Percentiles rank a stretch among this genome's conserved stretches.
These are phyloP conservation scores for Oikopleura albicans DNA, from an alignment of 23 tunicate species.

Conservation along the genomic window DNA sequence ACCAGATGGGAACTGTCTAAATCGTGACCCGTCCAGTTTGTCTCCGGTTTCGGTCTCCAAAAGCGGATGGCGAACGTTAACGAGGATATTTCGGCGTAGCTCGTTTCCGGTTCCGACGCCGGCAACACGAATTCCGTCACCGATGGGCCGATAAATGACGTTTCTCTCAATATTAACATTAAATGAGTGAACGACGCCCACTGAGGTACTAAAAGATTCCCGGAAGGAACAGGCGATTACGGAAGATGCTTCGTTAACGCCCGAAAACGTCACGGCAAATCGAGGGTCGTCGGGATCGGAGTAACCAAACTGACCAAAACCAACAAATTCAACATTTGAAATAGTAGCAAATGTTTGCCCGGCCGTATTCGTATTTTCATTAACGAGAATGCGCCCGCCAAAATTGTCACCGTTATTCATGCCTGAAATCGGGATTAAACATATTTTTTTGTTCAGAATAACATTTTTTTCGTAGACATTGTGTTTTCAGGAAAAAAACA, in stretches of 20 bases:
- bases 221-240: constrained; percentile 35
- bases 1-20: neutral
- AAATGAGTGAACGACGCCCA: constrained; percentile 29
- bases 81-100: neutral
- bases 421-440: too few relatives aligned
- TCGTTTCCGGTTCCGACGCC: neutral
- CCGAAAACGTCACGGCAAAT: constrained; percentile 32
- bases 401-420: neutral
- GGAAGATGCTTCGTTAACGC: constrained; percentile 15
- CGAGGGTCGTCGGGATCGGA: constrained; percentile 64
- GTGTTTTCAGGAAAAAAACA: too few relatives aligned
- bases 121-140: constrained; percentile 36
- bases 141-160: constrained; percentile 32
- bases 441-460: too few relatives aligned
- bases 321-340: constrained; percentile 46
- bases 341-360: neutral
- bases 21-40: neutral
- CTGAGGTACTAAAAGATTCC: constrained; percentile 31
- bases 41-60: neutral
- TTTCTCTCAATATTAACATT: constrained; percentile 19
- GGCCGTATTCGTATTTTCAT: neutral
- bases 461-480: too few relatives aligned
- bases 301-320: constrained; percentile 78
- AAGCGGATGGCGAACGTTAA: neutral
- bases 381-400: neutral